Conservation (phyloP, 2,888 invertebrate species). For the Aphodius sticticus region DNA sequence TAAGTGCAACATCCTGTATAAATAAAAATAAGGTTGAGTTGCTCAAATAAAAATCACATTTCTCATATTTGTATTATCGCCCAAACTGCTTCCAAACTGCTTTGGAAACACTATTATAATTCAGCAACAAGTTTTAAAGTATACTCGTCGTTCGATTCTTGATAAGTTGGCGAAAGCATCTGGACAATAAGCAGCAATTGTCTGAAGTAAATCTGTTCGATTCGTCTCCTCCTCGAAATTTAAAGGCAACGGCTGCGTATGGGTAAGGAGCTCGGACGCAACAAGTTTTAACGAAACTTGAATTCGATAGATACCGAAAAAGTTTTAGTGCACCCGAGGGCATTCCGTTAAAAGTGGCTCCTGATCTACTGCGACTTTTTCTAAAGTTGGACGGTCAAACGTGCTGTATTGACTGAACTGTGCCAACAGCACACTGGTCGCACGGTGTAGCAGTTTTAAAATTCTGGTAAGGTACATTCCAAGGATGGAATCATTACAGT, state of each 20-base stretch:
- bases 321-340: constrained; percentile 27
- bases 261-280: constrained; percentile 25
- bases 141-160: neutral
- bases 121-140: neutral
- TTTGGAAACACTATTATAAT: too few species aligned
- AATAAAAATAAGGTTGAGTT: too few species aligned
- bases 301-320: constrained; percentile 31
- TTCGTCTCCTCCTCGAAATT: neutral
- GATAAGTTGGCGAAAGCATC: neutral
- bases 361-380: constrained; percentile 4
- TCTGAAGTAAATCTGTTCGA: neutral
- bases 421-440: neutral
- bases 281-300: constrained; percentile 36
- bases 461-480: neutral
- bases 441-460: neutral
- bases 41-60: too few species aligned
- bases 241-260: neutral
- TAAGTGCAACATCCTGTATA: too few species aligned
- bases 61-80: too few species aligned
- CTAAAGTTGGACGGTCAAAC: neutral
- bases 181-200: neutral
- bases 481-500: too few species aligned
- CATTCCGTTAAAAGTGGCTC: constrained; percentile 11
- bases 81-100: too few species aligned
- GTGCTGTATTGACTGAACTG: neutral